Evolutionary conservation across 2,797 vertebrate species (phyloP).

Genomic region (Momotus momota): DNA sequence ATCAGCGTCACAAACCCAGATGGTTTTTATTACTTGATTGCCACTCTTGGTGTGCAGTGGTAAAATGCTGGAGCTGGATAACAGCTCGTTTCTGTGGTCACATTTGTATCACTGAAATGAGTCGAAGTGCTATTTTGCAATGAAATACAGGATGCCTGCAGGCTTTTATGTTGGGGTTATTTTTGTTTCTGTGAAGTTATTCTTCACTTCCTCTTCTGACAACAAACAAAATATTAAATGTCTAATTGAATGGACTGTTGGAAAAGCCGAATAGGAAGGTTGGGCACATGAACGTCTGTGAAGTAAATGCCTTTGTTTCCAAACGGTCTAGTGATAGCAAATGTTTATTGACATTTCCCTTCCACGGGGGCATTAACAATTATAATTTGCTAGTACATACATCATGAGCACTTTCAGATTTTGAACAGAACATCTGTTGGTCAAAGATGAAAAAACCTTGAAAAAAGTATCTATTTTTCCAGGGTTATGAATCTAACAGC

Average conservation of each 20-base stretch:
- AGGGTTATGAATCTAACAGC: constrained; percentile 26
- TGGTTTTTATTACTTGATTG: background rate
- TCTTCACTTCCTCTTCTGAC: constrained; percentile 50
- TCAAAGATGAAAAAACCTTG: constrained; percentile 51
- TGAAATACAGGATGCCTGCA: background rate
- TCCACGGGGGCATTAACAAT: constrained; percentile 53
- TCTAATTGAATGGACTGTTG: constrained; percentile 10
- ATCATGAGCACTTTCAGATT: constrained; percentile 12
- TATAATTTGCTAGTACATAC: constrained; percentile 1
- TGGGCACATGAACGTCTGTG: background rate
- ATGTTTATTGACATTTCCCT: constrained; percentile 64
- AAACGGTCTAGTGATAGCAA: constrained; percentile 37
- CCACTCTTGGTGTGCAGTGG: background rate
- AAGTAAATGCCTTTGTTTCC: constrained; percentile 57
- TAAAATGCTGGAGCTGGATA: background rate
- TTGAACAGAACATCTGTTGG: constrained; percentile 55
- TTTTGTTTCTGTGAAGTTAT: constrained; percentile 44
- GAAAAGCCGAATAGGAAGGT: background rate
- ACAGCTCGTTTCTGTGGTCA: background rate
- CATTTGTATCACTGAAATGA: background rate
- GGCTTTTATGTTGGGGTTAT: background rate
- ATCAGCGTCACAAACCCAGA: background rate
- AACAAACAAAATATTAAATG: constrained; percentile 7
- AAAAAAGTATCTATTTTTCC: constrained; percentile 8
- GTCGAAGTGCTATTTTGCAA: background rate